phyloP scores from a whole-genome alignment of 2,113 vertebrate species.

The Triplophysa siluroides region DNA sequence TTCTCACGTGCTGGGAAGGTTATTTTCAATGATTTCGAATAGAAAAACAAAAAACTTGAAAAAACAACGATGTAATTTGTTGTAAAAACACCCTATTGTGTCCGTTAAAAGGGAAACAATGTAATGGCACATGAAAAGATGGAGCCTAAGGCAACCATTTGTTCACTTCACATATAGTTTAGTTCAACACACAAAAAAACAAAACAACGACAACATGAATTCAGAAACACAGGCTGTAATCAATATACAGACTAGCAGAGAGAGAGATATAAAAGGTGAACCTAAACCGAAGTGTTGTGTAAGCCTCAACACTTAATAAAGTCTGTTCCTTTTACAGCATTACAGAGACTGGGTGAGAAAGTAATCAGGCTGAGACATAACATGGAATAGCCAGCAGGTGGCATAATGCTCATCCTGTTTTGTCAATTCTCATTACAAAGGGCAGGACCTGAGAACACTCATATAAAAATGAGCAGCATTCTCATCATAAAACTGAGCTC shows the following conservation, averaged over 20 bases:
- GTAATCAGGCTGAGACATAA: not conserved
- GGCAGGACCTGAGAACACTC: not conserved
- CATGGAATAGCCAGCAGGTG: constrained; percentile 1
- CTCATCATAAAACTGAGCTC: not conserved
- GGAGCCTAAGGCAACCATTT: constrained; percentile 2
- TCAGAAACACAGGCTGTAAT: not conserved
- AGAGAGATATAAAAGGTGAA: not conserved
- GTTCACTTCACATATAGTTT: not conserved
- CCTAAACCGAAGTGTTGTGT: too few relatives aligned
- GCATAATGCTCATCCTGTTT: not conserved
- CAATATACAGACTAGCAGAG: not conserved
- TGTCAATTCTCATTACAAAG: not conserved
- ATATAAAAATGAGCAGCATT: not conserved
- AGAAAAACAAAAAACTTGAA: not conserved
- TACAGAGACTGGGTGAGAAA: not conserved
- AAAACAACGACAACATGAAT: not conserved
- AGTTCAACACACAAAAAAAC: not conserved
- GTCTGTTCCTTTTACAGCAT: not conserved
- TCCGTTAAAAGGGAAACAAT: not conserved
- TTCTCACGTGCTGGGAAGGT: too few relatives aligned
- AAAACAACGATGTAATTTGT: too few relatives aligned
- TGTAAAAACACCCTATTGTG: not conserved
- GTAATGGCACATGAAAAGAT: not conserved
- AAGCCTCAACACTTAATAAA: not conserved
- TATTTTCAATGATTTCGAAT: too few relatives aligned